Evolutionary conservation across 2,113 vertebrate species (phyloP).

Genomic region (Pelecanus crispus): DNA sequence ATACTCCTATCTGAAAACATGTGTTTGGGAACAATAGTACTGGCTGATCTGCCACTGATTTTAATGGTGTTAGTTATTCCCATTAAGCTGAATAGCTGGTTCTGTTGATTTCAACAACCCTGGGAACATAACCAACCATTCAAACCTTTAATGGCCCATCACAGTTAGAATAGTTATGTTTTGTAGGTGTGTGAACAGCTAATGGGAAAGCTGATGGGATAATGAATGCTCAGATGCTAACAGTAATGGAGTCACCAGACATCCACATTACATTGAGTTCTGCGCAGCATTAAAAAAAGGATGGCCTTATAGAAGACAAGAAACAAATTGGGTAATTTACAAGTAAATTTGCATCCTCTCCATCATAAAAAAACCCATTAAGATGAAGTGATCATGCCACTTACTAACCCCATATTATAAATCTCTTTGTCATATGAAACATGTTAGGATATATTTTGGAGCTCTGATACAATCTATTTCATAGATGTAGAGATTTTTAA

Average conservation of each 20-base stretch:
- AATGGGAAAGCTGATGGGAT: neutral
- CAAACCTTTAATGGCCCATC: slow-evolving; percentile 1
- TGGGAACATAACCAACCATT: neutral
- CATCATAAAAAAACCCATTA: neutral
- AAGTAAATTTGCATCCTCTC: neutral
- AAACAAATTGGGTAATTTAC: neutral
- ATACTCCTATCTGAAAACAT: neutral
- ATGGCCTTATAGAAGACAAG: neutral
- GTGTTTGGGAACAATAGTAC: neutral
- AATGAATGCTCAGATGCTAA: neutral
- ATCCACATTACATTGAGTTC: neutral
- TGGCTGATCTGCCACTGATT: neutral
- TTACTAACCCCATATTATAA: neutral
- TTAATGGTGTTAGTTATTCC: neutral
- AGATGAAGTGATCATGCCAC: neutral
- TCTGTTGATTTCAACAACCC: neutral
- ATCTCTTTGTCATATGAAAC: neutral
- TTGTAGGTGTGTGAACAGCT: neutral
- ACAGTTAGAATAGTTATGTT: neutral
- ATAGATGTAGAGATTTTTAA: neutral
- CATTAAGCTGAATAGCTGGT: neutral
- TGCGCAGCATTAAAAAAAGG: neutral
- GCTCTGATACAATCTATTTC: neutral
- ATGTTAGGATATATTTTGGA: neutral
- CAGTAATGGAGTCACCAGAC: neutral